Evolutionary conservation across 2,888 invertebrate species (phyloP), one percentile per base, ranked within the genome.

Genomic region (Aspidiotus rigidus): DNA sequence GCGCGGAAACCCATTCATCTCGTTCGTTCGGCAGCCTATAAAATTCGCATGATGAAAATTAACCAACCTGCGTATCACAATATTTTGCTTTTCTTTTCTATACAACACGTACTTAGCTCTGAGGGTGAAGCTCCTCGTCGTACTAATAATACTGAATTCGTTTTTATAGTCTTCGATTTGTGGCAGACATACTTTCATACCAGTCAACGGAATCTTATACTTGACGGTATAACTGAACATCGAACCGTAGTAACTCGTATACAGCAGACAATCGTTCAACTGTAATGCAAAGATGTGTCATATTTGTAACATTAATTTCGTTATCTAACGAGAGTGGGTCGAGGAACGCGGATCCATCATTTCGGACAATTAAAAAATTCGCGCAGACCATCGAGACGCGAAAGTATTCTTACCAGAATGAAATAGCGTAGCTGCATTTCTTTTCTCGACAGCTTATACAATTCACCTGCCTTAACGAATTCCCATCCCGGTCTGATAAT

Each of bases 401-500:
- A 63, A 17, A 59, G 5, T 53, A n/a, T 57, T n/a, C 77, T 78
- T 77, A 85, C 85, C 81, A 86, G 76, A 76, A 85, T 83, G 75
- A 86, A 83, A 76, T 82, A 83, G 72, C 86, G 79, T 11, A 83
- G 83, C 74, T 85, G 85, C 79, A 78, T 80, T 75, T 79, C 85
- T 78, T 82, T 85, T 56, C 86, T 79, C 40, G 84, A 85, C 70
- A 85, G 79, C 76, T 86, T 86, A 73, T 81, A 80, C 60, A 86
- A 79, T 75, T 83, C 83, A 53, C 86, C 86, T 76, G 85, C 83
- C 75, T 83, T 85, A 15, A 86, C 76, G 72, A 86, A 80, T 72
- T 80, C 79, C 69, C 85, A 78, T 56, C 83, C 82, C 13, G 83
- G 81, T 74, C 80, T 80, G 69, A 83, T 80, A 72, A 82, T 79